Evolutionary conservation across 2,113 vertebrate genomes (phyloP).

Genomic region (Hassar affinis): DNA sequence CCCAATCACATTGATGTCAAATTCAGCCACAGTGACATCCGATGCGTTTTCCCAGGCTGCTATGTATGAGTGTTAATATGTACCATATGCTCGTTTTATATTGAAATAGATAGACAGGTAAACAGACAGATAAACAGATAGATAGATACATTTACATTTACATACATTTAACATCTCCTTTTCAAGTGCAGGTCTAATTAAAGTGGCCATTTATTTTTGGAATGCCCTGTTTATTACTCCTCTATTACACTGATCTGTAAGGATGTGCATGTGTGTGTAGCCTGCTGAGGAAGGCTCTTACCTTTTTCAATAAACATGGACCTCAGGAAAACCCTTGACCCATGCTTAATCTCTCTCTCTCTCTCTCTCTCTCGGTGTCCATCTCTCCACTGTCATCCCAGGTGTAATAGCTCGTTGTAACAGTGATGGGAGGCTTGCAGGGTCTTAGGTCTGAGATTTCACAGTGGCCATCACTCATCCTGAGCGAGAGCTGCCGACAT

Average conservation of each 20-base stretch:
- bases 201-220: not conserved
- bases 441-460: slow-evolving; percentile 20
- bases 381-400: not conserved
- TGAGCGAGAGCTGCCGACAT: slow-evolving; percentile 14
- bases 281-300: slow-evolving; percentile 19
- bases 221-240: not conserved
- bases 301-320: slow-evolving; percentile 34
- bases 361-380: slow-evolving; percentile 4
- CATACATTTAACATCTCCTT: too few relatives aligned
- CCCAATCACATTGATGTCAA: too few relatives aligned
- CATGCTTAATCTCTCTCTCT: slow-evolving; percentile 6
- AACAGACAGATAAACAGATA: too few relatives aligned
- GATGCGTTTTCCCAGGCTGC: too few relatives aligned
- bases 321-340: slow-evolving; percentile 41
- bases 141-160: too few relatives aligned
- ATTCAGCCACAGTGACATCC: too few relatives aligned
- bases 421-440: slow-evolving; percentile 12
- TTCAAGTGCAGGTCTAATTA: too few relatives aligned
- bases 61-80: too few relatives aligned
- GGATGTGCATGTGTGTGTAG: not conserved
- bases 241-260: not conserved
- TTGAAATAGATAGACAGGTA: too few relatives aligned
- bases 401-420: slow-evolving; percentile 22
- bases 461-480: slow-evolving; percentile 19
- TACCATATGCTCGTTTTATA: too few relatives aligned